Evolutionary conservation across 2,113 vertebrate species (phyloP).

Genomic region (Oplegnathus fasciatus): DNA sequence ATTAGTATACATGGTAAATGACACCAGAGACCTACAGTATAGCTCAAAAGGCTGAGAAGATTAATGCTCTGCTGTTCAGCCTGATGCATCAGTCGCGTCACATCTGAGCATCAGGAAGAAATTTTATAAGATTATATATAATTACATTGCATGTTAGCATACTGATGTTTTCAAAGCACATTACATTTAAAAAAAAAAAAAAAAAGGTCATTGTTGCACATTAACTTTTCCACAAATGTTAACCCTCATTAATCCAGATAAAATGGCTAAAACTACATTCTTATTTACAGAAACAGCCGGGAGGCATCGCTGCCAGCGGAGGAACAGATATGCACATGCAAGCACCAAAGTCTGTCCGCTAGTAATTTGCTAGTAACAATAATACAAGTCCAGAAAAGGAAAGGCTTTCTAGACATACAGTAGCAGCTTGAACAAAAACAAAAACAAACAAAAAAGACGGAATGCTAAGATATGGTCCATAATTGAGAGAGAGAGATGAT

Average conservation of each 20-base stretch:
- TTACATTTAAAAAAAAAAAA: slow-evolving; percentile 19
- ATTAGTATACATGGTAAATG: slow-evolving; percentile 45
- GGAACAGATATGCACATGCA: slow-evolving; percentile 59
- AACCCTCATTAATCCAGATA: slow-evolving; percentile 54
- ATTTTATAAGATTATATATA: slow-evolving; percentile 40
- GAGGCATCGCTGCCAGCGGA: slow-evolving; percentile 14
- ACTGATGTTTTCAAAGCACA: slow-evolving; percentile 44
- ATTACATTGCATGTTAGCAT: slow-evolving; percentile 60
- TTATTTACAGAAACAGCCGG: slow-evolving; percentile 59
- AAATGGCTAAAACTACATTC: slow-evolving; percentile 57
- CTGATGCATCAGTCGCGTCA: slow-evolving; percentile 4
- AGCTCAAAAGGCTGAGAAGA: slow-evolving; percentile 40
- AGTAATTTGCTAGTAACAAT: slow-evolving; percentile 21
- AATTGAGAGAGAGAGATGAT: neutral
- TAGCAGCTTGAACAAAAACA: slow-evolving; percentile 23
- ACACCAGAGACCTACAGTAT: slow-evolving; percentile 44
- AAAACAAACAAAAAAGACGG: neutral
- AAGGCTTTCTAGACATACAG: slow-evolving; percentile 14
- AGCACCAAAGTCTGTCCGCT: slow-evolving; percentile 47
- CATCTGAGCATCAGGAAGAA: slow-evolving; percentile 22
- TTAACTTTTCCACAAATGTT: slow-evolving; percentile 38
- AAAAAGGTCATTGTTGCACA: slow-evolving; percentile 42
- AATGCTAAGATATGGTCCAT: slow-evolving; percentile 54
- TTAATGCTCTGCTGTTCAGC: slow-evolving; percentile 33
- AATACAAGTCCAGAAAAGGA: slow-evolving; percentile 34